A percentile compares a stretch with the other conserved stretches of the same genome.
Evolutionary conservation across 2,888 invertebrate genomes (phyloP).

Genomic region (Troides aeacus): DNA sequence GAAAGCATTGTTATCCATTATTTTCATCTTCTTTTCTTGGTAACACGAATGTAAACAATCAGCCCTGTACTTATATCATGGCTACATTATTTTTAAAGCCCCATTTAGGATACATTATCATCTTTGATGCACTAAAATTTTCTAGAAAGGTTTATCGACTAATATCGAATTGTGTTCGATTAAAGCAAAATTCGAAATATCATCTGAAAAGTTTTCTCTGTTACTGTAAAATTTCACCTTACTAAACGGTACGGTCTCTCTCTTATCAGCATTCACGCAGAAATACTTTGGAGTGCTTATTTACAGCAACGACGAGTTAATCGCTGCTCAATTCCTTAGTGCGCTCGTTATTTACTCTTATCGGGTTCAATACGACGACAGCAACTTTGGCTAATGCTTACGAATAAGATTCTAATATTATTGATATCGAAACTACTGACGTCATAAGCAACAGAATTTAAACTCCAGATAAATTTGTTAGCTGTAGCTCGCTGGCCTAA

Average conservation of each 20-base stretch:
- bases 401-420: slow-evolving; percentile 19
- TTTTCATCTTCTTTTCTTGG: not conserved
- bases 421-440: slow-evolving; percentile 16
- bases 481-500: too few relatives aligned
- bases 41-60: not conserved
- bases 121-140: too few relatives aligned
- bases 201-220: slow-evolving; percentile 4
- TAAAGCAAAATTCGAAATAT: not conserved
- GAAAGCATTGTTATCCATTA: not conserved
- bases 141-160: too few relatives aligned
- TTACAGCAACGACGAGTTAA: slow-evolving; percentile 27
- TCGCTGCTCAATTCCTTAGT: slow-evolving; percentile 26
- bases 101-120: too few relatives aligned
- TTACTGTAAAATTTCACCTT: slow-evolving; percentile 1
- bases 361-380: slow-evolving; percentile 19
- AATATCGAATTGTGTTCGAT: not conserved
- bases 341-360: slow-evolving; percentile 27
- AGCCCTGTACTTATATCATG: not conserved
- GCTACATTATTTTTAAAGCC: not conserved
- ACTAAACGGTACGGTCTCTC: slow-evolving; percentile 1
- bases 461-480: not conserved
- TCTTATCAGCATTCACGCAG: slow-evolving; percentile 23
- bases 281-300: slow-evolving; percentile 16
- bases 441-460: not conserved
- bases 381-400: slow-evolving; percentile 24